phyloP scores from a whole-genome alignment of 2,888 invertebrate genomes.

The Griposia aprilina region DNA sequence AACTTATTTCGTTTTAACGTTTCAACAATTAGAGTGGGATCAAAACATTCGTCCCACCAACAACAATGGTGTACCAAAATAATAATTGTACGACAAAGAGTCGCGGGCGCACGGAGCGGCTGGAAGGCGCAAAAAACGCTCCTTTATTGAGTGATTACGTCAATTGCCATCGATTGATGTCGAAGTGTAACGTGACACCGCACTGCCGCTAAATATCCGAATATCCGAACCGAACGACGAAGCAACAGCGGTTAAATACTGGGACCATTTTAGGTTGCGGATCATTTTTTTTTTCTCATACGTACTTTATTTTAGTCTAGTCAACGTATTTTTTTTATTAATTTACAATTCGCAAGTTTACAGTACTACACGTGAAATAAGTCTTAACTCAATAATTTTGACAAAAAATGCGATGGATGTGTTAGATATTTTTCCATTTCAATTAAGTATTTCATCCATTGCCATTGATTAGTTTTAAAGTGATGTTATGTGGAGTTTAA shows the following conservation, averaged over 20 bases:
- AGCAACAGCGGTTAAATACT: background rate
- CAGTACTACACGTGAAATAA: background rate
- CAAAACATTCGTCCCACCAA: constrained; percentile 60
- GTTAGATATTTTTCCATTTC: background rate
- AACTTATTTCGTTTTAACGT: constrained; percentile 38
- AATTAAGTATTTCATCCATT: background rate
- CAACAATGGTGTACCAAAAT: constrained; percentile 60
- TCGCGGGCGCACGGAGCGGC: constrained; percentile 1
- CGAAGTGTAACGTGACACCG: constrained; percentile 74
- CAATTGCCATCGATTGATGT: constrained; percentile 83
- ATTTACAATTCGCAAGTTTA: too few species aligned
- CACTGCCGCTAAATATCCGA: constrained; percentile 15
- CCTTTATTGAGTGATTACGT: constrained; percentile 77
- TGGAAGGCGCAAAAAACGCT: constrained; percentile 65
- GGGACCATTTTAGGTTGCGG: background rate
- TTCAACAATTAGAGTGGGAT: constrained; percentile 69
- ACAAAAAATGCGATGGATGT: background rate
- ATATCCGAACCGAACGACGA: constrained; percentile 4
- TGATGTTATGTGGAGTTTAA: background rate
- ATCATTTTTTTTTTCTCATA: background rate
- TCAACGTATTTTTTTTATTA: rapidly evolving
- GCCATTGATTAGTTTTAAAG: background rate
- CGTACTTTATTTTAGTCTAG: background rate
- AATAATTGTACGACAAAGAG: constrained; percentile 49
- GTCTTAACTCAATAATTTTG: background rate